Evolutionary conservation across 2,797 vertebrate genomes (phyloP), one percentile per base, ranked within the genome.

Genomic region (Pelobates cultripes): DNA sequence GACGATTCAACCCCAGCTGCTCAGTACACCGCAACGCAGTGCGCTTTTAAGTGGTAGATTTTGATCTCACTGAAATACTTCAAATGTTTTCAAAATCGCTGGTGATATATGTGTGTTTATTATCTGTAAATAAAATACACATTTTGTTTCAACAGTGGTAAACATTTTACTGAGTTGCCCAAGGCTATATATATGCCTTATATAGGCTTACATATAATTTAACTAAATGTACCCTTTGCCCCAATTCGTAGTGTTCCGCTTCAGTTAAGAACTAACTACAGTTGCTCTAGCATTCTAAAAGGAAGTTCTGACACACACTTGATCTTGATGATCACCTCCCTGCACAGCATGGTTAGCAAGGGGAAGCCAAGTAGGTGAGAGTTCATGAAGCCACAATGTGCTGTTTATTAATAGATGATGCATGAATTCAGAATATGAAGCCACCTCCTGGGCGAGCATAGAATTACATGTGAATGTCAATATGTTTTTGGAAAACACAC

Each of bases 311-410:
- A 14, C 51, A 69, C 12, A 61, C 51, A 70, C 5, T 51, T 63
- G 79, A 70, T 72, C 28, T 43, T 67, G 68, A 40, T 43, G 40
- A 70, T 75, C 17, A 41, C 8, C 14, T 17, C 41, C 15, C 14
- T 10, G 53, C 64, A 8, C 44, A 64, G 14, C 13, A 3, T 10
- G 14, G 14, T n/a, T 7, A 53, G 28, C 9, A 40, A 43, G 17
- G 63, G 42, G 70, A 42, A 74, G 70, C 44, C 6, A 83, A 83
- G 77, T 83, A 79, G 82, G 82, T 79, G 77, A 83, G 53, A 79
- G 82, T 68, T 83, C 81, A 53, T 14, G 3, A 42, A 42, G 28
- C 79, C 44, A 13, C 66, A 60, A 63, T 42, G 55, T 71, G 70
- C 41, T 45, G 55, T 74, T 63, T 79, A 79, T 79, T 71, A 63